These are phyloP conservation scores for Zaprionus capensis DNA, from an alignment of 1,140 invertebrate species.

Conservation along the genomic window DNA sequence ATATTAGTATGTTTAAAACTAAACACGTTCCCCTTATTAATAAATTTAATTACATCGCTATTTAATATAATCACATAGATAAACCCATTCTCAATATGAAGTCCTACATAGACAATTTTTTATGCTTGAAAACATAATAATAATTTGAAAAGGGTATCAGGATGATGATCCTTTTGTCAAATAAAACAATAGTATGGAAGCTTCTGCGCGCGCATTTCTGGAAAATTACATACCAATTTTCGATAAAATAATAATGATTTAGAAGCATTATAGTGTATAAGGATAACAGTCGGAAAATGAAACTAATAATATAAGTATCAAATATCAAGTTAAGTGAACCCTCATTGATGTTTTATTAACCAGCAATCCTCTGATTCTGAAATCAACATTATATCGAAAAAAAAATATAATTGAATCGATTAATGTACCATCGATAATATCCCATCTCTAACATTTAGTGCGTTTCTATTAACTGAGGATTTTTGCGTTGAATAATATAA, in stretches of 20 bases:
- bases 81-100: too few relatives aligned
- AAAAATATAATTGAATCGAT: background rate
- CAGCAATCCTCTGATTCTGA: background rate
- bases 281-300: background rate
- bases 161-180: background rate
- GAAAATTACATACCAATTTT: background rate
- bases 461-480: constrained; percentile 1
- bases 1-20: too few relatives aligned
- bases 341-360: background rate
- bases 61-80: too few relatives aligned
- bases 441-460: background rate
- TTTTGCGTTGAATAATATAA: background rate
- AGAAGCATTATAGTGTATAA: background rate
- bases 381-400: background rate
- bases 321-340: background rate
- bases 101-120: too few relatives aligned
- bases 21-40: too few relatives aligned
- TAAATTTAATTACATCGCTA: too few relatives aligned
- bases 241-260: background rate
- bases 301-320: background rate
- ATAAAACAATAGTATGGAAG: background rate
- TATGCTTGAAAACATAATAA: too few relatives aligned
- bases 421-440: background rate
- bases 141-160: background rate
- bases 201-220: constrained; percentile 11